Conservation (phyloP, 2,797 vertebrate species). For the Limnodromus scolopaceus region DNA sequence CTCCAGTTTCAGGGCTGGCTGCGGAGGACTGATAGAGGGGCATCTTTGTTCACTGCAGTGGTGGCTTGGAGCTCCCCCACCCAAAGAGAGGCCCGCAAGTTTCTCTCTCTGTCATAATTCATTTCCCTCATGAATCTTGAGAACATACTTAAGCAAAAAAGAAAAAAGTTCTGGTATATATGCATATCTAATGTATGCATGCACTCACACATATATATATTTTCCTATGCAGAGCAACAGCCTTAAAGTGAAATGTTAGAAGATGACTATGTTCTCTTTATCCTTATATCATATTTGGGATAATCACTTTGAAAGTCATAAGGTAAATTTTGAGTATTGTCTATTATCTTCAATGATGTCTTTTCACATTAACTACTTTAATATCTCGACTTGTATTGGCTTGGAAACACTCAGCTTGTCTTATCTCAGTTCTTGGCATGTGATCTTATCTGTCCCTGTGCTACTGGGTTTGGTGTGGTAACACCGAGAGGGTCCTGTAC, state of each 20-base stretch:
- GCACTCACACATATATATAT: not conserved
- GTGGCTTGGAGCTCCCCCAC: not conserved
- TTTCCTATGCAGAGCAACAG: not conserved
- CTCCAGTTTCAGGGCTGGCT: conserved; percentile 18
- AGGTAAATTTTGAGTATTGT: not conserved
- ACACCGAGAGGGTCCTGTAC: not conserved
- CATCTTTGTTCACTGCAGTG: conserved; percentile 16
- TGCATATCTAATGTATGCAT: not conserved
- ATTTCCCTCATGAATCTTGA: not conserved
- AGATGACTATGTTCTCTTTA: not conserved
- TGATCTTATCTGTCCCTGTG: not conserved
- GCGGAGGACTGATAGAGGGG: conserved; percentile 6
- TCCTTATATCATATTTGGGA: not conserved
- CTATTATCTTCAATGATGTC: not conserved
- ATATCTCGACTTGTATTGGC: not conserved
- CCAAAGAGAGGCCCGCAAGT: not conserved
- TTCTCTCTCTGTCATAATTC: not conserved
- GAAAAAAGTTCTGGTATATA: not conserved
- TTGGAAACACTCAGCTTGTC: not conserved
- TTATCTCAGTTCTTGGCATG: not conserved
- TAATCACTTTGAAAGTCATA: not conserved
- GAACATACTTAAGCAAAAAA: not conserved
- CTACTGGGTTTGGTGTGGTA: not conserved
- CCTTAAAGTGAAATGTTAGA: not conserved
- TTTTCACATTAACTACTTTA: not conserved